Percentiles rank a stretch among this genome's conserved stretches.
Evolutionary conservation across 1,140 invertebrate species (phyloP).

Genomic region (Magallana angulata): DNA sequence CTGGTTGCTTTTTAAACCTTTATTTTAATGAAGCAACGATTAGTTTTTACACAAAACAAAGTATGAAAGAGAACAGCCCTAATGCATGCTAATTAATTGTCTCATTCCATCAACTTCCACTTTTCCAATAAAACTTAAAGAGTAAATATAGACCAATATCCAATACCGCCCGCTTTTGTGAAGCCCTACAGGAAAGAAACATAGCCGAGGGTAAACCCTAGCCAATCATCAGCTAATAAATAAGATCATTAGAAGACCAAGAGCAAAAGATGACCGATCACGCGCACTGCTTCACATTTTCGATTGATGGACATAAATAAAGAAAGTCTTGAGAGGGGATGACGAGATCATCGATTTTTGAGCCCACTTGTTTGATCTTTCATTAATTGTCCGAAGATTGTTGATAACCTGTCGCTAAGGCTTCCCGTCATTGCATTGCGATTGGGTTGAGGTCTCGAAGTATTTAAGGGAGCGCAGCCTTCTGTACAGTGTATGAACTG

Average conservation of each 20-base stretch:
- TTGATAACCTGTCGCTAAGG: no score
- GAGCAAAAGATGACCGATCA: neutral
- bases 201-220: neutral
- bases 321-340: neutral
- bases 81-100: neutral
- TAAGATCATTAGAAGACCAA: neutral
- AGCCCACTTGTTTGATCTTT: neutral
- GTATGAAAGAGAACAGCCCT: neutral
- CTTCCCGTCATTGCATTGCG: no score
- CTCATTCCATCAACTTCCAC: neutral
- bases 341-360: neutral
- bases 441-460: no score
- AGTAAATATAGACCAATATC: neutral
- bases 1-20: no score
- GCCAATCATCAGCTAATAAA: neutral
- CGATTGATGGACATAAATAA: neutral
- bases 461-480: no score
- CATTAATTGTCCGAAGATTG: constrained; percentile 3
- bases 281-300: neutral
- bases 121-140: neutral
- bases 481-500: no score
- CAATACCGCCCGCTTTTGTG: no score
- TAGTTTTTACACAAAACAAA: no score
- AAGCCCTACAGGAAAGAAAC: neutral
- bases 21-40: no score